A percentile compares a stretch with the other conserved stretches of the same genome.
These are phyloP conservation scores for Catharus bicknelli DNA, from an alignment of 2,113 vertebrate genomes.

Conservation along the genomic window DNA sequence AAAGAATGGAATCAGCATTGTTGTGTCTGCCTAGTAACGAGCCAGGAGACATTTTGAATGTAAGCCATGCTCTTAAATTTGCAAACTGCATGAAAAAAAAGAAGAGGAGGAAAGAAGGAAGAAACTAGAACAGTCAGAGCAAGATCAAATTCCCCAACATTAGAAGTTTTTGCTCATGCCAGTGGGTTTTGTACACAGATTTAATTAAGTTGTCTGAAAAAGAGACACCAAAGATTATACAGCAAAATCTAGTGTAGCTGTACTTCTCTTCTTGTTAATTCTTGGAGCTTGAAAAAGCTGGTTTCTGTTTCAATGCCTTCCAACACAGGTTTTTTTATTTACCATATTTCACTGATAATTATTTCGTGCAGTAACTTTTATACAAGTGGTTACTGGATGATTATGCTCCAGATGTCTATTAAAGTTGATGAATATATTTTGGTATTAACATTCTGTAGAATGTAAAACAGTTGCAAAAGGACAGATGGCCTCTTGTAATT, in stretches of 20 bases:
- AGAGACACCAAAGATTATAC: background rate
- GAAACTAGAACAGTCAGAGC: background rate
- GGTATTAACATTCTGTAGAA: background rate
- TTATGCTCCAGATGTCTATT: conserved; percentile 44
- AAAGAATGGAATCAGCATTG: background rate
- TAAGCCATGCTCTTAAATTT: background rate
- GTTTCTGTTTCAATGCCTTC: background rate
- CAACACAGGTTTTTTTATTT: background rate
- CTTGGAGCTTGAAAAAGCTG: background rate
- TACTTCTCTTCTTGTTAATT: background rate
- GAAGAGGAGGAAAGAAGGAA: background rate
- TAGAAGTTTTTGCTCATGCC: background rate
- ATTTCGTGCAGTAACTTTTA: conserved; percentile 32
- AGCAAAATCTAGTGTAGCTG: background rate
- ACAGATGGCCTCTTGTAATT: conserved; percentile 49
- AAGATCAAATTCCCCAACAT: background rate
- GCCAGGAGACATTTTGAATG: background rate
- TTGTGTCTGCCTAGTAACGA: background rate
- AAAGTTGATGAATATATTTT: conserved; percentile 31
- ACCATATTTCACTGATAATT: conserved; percentile 24
- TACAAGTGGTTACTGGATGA: background rate
- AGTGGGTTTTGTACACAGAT: background rate
- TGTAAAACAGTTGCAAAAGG: conserved; percentile 25
- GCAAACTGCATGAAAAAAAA: background rate
- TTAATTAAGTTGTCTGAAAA: conserved; percentile 26